Evolutionary conservation across 2,797 vertebrate genomes (phyloP), one percentile per base, ranked within the genome.

Genomic region (Sebastes kiyomatsui): DNA sequence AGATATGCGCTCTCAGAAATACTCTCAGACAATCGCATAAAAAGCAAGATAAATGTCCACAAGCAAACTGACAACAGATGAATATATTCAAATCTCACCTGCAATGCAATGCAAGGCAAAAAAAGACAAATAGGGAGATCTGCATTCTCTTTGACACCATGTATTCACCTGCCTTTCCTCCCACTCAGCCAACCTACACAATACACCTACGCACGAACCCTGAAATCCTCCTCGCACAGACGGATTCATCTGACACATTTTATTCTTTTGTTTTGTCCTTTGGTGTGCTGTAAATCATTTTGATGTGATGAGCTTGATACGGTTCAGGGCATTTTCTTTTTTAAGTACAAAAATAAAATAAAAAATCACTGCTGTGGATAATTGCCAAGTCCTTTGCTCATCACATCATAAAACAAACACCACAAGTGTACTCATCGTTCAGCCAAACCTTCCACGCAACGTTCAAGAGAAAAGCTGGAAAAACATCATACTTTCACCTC

Each of bases 101-200:
- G 77, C 67, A 62, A 35, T 86, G 76, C 67, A 62, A 42, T 32
- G 64, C 1, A 10, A 90, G 77, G 78, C 61, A 84, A 79, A 89
- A 52, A 85, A 54, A 90, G 82, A 82, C 81, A 88, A 90, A 86
- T n/a, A 86, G 49, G 72, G 84, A 84, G 86, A 87, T 90, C 72
- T 88, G 79, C 66, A 28, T 90, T 90, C 81, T 84, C 83, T 90
- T 79, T 92, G 90, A 90, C 88, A 88, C 90, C 75, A 78, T 78
- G 90, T 79, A 91, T 93, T 92, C 93, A 92, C 93, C 93, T 93
- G 93, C 84, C 85, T 90, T 75, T 90, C 85, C 91, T 90, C 90
- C 94, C 93, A 93, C 93, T 91, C 90, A 59, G 70, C 93, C 92
- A 66, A 90, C 95, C 93, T 88, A 95, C 93, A 89, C 87, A 90